A percentile compares a stretch with the other conserved stretches of the same genome.
Evolutionary conservation across 2,113 vertebrate species (phyloP).

Genomic region (Bambusicola thoracicus): DNA sequence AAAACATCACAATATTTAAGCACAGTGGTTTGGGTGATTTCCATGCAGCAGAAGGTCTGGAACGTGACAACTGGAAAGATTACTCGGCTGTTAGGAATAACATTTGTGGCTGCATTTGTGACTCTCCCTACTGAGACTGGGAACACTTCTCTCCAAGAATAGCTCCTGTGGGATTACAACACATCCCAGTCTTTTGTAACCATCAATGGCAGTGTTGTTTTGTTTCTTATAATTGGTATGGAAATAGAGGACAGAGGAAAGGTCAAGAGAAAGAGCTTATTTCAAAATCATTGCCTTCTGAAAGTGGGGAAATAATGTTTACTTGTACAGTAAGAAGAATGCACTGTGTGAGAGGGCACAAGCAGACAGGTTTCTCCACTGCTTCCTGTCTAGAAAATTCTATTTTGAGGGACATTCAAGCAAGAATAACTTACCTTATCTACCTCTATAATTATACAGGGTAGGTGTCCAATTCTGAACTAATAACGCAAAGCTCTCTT

Average conservation of each 20-base stretch:
- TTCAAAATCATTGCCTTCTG: conserved; percentile 28
- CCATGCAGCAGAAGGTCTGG: background rate
- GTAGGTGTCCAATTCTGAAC: background rate
- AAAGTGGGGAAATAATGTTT: conserved; percentile 8
- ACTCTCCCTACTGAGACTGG: background rate
- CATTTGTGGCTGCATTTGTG: background rate
- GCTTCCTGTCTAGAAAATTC: background rate
- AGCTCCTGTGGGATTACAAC: background rate
- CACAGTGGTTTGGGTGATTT: background rate
- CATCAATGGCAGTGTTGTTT: background rate
- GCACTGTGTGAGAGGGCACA: background rate
- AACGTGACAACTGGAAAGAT: background rate
- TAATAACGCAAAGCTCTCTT: background rate
- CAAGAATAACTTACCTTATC: background rate
- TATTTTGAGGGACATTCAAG: background rate
- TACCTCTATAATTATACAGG: background rate
- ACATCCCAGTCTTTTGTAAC: background rate
- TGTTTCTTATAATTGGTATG: background rate
- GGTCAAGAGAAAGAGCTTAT: background rate
- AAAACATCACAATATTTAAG: background rate
- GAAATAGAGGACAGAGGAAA: background rate
- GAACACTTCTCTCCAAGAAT: background rate
- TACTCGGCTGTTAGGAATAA: background rate
- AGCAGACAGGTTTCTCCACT: background rate
- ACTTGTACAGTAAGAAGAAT: background rate